Evolutionary conservation across 2,113 vertebrate genomes (phyloP), one percentile per base, ranked within the genome.

Genomic region (Saimiri boliviensis): DNA sequence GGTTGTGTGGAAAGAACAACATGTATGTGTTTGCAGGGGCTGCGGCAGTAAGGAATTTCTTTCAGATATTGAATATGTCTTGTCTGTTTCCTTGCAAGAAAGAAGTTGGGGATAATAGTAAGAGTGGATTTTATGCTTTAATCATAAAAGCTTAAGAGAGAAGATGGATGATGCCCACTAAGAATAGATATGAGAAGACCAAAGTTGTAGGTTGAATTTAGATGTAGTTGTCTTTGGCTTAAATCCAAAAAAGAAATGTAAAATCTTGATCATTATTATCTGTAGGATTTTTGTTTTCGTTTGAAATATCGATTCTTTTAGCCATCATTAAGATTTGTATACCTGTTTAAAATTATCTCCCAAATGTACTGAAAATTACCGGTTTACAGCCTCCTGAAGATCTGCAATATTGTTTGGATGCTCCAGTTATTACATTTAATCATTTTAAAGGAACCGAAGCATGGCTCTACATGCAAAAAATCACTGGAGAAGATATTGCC

Each of bases 401-500:
- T 60, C 56, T 96, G 0, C 68, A 93, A 42, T 89, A 81, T 16
- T 74, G 19, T 93, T 93, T 97, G 83, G 17, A 16, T 88, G 35
- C 66, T 91, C 25, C 30, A 74, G 10, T 13, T 93, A 47, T 83
- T 76, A 45, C 84, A 37, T 45, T 74, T 77, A 83, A 52, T 90
- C 68, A 94, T 95, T 97, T 45, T 63, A 79, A 95, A 68, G 85
- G 58, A 86, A 80, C 6, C 30, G 30, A 21, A 86, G 21, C 49
- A 52, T 81, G n/a, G n/a, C 16, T 96, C 56, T 49, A 74, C 16
- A 40, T 58, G 66, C 56, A 96, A 77, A 84, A 90, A 40, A 30
- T 79, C 85, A 76, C 86, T 63, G 37, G 80, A 92, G 82, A 95
- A 98, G 89, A n/a, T 30, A 92, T 82, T 66, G 32, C 60, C 77